Evolutionary conservation across 2,888 invertebrate genomes (phyloP), one percentile per base, ranked within the genome.

Genomic region (Timandra comae): DNA sequence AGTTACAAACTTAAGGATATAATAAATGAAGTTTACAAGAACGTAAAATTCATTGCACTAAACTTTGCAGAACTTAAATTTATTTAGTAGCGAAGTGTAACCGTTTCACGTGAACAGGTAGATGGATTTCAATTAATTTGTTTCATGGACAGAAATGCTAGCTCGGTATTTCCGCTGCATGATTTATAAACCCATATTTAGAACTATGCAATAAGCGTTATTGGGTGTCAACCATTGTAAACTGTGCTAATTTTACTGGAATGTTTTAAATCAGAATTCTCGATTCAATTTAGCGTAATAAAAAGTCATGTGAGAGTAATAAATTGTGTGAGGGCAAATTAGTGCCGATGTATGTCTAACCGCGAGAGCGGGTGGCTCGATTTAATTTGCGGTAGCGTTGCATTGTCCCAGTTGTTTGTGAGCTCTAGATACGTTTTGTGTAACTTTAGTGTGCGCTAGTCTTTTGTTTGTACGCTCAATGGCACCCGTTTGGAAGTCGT

Each of bases 321-420:
- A 75, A 71, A 77, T 73, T 62, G 56, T 54, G 53, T 48, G 39
- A 47, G 53, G 50, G 61, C 63, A 67, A 72, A 72, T 74, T 75
- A 75, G 65, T 67, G 62, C 55, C 66, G 54, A 70, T 66, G 64
- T 67, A 55, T 63, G 63, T 62, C 58, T 57, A 59, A 67, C 66
- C 65, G 57, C 63, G 43, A 42, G 46, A 36, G 49, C 46, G 48
- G 41, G 44, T 46, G 48, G 63, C 56, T 43, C 58, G 58, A 66
- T 73, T 72, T 71, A 71, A 68, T 72, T 70, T 69, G 67, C 50
- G 62, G 57, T 44, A 31, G 47, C 52, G 55, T 59, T 67, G 65
- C 71, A 67, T 64, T 68, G 71, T 66, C 58, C 56, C 47, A 47
- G 54, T 67, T 73, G 67, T 69, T 69, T 68, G 62, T 53, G 55